phyloP scores from a whole-genome alignment of 2,888 invertebrate genomes.

The Prosapia bicincta region DNA sequence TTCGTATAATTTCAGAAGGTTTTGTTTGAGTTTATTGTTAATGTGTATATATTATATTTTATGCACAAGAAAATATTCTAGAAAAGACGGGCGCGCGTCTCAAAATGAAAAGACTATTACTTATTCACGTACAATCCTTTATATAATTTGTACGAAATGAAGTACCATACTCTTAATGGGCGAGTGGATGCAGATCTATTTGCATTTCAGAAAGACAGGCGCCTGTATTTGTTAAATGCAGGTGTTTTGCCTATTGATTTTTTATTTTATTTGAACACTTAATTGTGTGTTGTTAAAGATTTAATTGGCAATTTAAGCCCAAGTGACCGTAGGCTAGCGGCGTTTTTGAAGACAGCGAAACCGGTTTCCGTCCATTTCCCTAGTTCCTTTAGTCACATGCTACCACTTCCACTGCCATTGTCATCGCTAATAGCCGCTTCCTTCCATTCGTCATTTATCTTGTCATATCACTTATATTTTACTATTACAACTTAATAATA shows the following conservation, averaged over 20 bases:
- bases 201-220: background rate
- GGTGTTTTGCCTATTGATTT: background rate
- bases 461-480: background rate
- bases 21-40: too few relatives aligned
- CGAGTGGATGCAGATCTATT: too few relatives aligned
- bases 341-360: background rate
- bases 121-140: too few relatives aligned
- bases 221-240: background rate
- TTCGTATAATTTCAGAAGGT: too few relatives aligned
- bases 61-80: too few relatives aligned
- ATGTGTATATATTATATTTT: too few relatives aligned
- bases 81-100: too few relatives aligned
- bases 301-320: background rate
- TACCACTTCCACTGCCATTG: background rate
- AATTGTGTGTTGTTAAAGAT: background rate
- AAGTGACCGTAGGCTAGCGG: background rate
- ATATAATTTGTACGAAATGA: too few relatives aligned
- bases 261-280: background rate
- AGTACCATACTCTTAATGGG: too few relatives aligned
- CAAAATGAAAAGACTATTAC: too few relatives aligned
- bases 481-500: background rate
- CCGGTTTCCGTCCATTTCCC: background rate
- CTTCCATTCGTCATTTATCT: background rate
- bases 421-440: background rate
- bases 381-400: background rate